Conservation (phyloP, 2,888 invertebrate genomes). For the Protonemura montana region DNA sequence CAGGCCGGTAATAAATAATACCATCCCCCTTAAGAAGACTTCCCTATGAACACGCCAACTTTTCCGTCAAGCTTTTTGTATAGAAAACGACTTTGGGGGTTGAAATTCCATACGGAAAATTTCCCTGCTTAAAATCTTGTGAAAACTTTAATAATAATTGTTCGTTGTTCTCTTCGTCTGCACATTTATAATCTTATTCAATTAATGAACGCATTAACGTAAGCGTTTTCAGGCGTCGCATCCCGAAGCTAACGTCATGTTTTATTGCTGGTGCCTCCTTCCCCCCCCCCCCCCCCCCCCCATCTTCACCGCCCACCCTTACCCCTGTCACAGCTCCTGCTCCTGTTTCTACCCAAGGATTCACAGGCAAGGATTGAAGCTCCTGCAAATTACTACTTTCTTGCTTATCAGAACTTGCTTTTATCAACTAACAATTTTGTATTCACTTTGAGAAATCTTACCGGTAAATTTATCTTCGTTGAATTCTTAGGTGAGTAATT, state of each 20-base stretch:
- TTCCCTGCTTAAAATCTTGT: slow-evolving; percentile 40
- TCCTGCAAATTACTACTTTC: neutral
- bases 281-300: neutral
- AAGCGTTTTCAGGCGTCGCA: slow-evolving; percentile 34
- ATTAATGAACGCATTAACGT: slow-evolving; percentile 42
- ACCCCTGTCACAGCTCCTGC: neutral
- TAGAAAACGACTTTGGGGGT: slow-evolving; percentile 17
- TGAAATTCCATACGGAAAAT: slow-evolving; percentile 41
- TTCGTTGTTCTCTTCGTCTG: slow-evolving; percentile 41
- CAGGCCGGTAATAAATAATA: slow-evolving; percentile 41
- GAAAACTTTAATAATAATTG: slow-evolving; percentile 42
- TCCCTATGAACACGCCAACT: slow-evolving; percentile 32
- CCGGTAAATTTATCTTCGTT: slow-evolving; percentile 40
- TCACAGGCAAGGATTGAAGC: neutral
- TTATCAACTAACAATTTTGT: neutral
- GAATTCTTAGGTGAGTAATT: neutral
- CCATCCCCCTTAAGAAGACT: slow-evolving; percentile 24
- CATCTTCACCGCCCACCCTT: neutral
- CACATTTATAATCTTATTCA: slow-evolving; percentile 43
- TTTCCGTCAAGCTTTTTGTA: slow-evolving; percentile 39
- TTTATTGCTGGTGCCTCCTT: slow-evolving; percentile 33
- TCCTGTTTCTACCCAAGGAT: neutral
- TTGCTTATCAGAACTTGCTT: neutral
- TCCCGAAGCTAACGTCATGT: neutral
- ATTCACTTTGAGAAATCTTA: slow-evolving; percentile 45